phyloP scores from a whole-genome alignment of 2,888 invertebrate species.

The Apamea crenata region DNA sequence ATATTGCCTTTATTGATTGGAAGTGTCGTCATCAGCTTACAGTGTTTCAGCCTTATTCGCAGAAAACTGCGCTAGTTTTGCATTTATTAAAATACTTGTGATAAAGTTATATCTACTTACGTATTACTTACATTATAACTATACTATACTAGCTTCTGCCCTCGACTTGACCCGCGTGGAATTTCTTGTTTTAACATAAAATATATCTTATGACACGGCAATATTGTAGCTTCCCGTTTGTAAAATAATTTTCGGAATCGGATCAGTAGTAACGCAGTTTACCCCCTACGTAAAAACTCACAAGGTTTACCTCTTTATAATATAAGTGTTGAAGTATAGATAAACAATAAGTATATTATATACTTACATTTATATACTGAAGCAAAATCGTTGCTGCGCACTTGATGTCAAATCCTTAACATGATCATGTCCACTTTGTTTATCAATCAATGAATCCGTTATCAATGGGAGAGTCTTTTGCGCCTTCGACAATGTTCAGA shows the following conservation, averaged over 20 bases:
- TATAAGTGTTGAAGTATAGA: not conserved
- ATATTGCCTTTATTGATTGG: conserved; percentile 34
- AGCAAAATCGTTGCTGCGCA: conserved; percentile 55
- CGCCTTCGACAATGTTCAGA: conserved; percentile 73
- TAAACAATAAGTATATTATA: conserved; percentile 34
- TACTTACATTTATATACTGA: conserved; percentile 66
- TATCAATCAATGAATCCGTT: conserved; percentile 40
- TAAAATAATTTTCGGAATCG: not conserved
- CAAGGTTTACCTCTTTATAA: not conserved
- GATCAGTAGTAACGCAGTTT: too few relatives aligned
- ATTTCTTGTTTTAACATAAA: not conserved
- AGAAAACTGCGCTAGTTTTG: not conserved
- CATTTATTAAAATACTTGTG: not conserved
- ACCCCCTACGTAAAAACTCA: too few relatives aligned
- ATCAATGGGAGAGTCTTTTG: conserved; percentile 56
- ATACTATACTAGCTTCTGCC: not conserved
- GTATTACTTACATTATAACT: not conserved
- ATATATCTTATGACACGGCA: not conserved
- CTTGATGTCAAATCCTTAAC: conserved; percentile 66
- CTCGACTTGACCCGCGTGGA: not conserved
- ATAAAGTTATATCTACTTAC: not conserved
- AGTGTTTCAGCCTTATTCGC: conserved; percentile 5
- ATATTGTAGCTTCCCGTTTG: not conserved
- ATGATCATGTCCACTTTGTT: conserved; percentile 63
- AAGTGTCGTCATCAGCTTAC: conserved; percentile 32